Conservation (phyloP, 2,797 vertebrate genomes). For the Cynopterus sphinx region DNA sequence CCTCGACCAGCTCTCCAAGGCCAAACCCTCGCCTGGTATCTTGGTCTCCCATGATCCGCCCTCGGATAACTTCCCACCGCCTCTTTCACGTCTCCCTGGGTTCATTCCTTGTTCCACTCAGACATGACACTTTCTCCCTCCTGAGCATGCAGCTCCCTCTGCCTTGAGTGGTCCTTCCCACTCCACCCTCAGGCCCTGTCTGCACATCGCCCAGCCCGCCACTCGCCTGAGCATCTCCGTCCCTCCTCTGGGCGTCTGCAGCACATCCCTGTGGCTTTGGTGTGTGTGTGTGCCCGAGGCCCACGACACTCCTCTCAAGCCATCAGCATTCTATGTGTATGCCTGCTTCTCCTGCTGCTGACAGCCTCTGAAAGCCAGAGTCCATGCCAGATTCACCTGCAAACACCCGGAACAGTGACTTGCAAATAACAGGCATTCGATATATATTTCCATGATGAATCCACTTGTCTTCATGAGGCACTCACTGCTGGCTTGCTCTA, state of each 20-base stretch:
- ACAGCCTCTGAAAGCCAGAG: background rate
- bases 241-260: background rate
- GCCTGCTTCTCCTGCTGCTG: background rate
- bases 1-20: background rate
- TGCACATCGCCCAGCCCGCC: background rate
- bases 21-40: background rate
- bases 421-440: background rate
- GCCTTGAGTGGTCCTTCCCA: rapidly evolving
- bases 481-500: background rate
- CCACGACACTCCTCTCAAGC: background rate
- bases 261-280: background rate
- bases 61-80: background rate
- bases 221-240: background rate
- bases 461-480: background rate
- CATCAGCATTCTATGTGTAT: rapidly evolving
- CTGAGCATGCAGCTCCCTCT: background rate
- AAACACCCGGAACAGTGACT: background rate
- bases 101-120: background rate
- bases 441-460: background rate
- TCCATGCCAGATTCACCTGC: background rate
- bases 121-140: background rate
- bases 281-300: background rate
- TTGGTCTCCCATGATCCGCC: rapidly evolving
- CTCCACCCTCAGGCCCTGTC: too few species aligned
- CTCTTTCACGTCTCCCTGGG: background rate